Percentiles rank a stretch among this genome's conserved stretches.
These are phyloP conservation scores for Plusia festucae DNA, from an alignment of 2,888 invertebrate species.

Conservation along the genomic window DNA sequence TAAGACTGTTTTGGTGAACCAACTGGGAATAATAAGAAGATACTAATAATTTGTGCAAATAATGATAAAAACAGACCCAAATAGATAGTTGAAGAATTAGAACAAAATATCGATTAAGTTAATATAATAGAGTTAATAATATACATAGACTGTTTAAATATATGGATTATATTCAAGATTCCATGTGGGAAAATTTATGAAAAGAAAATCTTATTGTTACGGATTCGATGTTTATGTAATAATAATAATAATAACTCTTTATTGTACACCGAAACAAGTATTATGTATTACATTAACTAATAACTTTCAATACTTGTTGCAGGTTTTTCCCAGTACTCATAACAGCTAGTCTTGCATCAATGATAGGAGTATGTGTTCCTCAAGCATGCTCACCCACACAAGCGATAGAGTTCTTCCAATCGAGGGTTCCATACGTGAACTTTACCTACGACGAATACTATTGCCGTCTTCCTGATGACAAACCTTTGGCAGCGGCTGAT, in stretches of 20 bases:
- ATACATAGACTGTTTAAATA: too few species aligned
- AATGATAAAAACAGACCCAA: background rate
- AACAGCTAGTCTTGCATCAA: conserved; percentile 28
- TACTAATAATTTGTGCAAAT: background rate
- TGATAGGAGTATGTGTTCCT: conserved; percentile 70
- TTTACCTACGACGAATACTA: conserved; percentile 66
- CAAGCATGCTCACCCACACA: conserved; percentile 66
- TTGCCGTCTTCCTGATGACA: conserved; percentile 76
- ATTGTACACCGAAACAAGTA: too few species aligned
- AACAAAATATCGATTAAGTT: conserved; percentile 12
- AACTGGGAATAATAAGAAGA: conserved; percentile 7
- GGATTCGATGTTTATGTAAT: too few species aligned
- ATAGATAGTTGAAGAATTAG: background rate
- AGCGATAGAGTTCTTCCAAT: conserved; percentile 63
- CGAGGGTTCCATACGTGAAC: conserved; percentile 55
- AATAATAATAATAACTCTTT: too few species aligned
- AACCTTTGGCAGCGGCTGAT: conserved; percentile 70
- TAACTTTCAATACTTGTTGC: conserved; percentile 21
- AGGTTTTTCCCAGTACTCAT: conserved; percentile 62
- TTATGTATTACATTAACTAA: background rate
- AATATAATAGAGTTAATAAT: background rate
- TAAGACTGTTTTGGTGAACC: conserved; percentile 18
- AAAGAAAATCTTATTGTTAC: too few species aligned
- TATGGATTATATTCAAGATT: too few species aligned
- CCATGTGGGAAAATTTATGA: too few species aligned